Evolutionary conservation across 2,113 vertebrate species (phyloP).

Genomic region (Vulpes vulpes): DNA sequence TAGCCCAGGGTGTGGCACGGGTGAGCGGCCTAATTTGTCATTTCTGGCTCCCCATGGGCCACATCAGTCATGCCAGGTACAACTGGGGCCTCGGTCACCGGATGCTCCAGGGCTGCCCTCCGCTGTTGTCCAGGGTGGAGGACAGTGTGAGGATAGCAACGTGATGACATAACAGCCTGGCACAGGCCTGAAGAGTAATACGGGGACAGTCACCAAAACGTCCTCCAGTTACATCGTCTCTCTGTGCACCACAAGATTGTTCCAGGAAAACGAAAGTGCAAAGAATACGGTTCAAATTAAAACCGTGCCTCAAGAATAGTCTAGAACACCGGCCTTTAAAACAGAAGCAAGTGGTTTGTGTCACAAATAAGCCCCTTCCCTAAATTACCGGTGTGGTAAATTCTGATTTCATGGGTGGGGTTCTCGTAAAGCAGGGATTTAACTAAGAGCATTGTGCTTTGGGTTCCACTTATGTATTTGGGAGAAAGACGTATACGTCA

Average conservation of each 20-base stretch:
- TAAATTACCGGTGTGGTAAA: background rate
- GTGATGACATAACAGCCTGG: background rate
- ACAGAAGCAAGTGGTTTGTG: background rate
- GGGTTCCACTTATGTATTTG: background rate
- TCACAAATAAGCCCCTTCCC: background rate
- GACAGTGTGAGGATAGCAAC: rapidly evolving
- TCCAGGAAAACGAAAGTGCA: background rate
- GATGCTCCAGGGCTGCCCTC: background rate
- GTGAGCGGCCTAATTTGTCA: background rate
- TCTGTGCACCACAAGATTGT: background rate
- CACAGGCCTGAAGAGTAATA: background rate
- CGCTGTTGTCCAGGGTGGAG: no score
- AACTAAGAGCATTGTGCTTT: background rate
- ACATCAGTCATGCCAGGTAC: rapidly evolving
- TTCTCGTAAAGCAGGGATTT: background rate
- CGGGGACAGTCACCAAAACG: background rate
- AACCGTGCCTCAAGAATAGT: background rate
- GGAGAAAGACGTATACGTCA: background rate
- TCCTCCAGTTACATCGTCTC: background rate
- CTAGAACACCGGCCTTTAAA: background rate
- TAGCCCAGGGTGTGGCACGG: background rate
- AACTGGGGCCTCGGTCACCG: background rate
- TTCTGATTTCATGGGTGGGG: background rate
- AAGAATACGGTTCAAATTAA: background rate
- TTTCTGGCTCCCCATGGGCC: background rate